A percentile compares a stretch with the other conserved stretches of the same genome.
phyloP scores from a whole-genome alignment of 2,888 invertebrate genomes.

The Willowsia nigromaculata region DNA sequence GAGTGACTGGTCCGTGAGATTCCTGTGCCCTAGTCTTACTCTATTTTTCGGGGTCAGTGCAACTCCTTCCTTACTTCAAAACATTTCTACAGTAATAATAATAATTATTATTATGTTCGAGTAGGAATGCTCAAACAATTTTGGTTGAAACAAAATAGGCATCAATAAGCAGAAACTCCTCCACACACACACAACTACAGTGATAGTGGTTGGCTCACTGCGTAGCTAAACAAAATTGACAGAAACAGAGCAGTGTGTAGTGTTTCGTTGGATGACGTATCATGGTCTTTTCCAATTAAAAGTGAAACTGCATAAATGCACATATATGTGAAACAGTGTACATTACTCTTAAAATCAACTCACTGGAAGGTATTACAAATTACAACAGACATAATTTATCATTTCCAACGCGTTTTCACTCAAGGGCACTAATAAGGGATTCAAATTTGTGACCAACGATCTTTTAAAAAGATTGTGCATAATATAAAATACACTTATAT shows the following conservation, averaged over 20 bases:
- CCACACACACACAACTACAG: neutral
- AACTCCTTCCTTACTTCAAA: neutral
- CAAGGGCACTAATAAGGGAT: no score
- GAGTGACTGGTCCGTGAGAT: constrained; percentile 56
- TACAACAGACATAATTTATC: no score
- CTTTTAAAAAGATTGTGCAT: no score
- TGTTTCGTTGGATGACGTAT: neutral
- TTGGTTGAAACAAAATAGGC: neutral
- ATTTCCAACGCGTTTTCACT: no score
- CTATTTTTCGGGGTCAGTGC: constrained; percentile 25
- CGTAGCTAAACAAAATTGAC: no score
- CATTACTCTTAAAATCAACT: no score
- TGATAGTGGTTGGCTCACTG: no score
- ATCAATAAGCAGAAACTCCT: neutral
- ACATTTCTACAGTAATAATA: neutral
- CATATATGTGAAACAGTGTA: no score
- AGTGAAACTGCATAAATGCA: neutral
- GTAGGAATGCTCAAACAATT: neutral
- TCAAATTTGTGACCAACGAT: no score
- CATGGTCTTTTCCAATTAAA: neutral
- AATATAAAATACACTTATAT: no score
- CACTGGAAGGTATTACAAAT: no score
- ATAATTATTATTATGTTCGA: neutral
- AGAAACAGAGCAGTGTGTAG: neutral
- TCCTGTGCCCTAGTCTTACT: constrained; percentile 30